Conservation (phyloP, 1,140 invertebrate genomes). For the Anastrepha obliqua region DNA sequence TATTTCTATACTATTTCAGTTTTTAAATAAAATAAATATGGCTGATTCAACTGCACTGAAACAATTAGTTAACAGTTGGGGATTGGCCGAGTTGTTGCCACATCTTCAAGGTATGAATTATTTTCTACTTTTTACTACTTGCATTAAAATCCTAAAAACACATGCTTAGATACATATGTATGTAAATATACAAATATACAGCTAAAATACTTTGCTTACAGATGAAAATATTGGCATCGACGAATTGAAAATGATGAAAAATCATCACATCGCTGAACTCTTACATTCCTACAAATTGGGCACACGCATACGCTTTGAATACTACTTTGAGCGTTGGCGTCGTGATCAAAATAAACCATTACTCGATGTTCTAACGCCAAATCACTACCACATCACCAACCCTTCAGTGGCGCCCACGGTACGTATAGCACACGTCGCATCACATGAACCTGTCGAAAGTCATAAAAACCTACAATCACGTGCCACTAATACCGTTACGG, state of each 20-base stretch:
- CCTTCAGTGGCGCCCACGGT: neutral
- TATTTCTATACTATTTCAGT: neutral
- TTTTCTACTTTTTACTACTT: neutral
- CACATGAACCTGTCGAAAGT: neutral
- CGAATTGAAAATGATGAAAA: slow-evolving; percentile 68
- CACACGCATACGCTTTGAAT: slow-evolving; percentile 52
- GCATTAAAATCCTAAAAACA: neutral
- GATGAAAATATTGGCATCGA: slow-evolving; percentile 69
- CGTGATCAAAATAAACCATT: slow-evolving; percentile 42
- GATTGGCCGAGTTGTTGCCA: neutral
- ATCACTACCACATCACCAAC: neutral
- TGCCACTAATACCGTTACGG: neutral
- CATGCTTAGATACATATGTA: neutral
- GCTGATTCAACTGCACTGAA: neutral
- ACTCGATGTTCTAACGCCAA: neutral
- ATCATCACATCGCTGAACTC: slow-evolving; percentile 64
- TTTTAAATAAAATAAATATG: neutral
- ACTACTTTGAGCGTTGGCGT: slow-evolving; percentile 60
- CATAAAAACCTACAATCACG: slow-evolving; percentile 13
- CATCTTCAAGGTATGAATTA: neutral
- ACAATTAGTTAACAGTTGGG: neutral
- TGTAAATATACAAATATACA: neutral
- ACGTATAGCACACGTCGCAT: neutral
- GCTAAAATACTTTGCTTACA: neutral
- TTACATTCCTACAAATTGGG: slow-evolving; percentile 62